A percentile compares a stretch with the other conserved stretches of the same genome.
phyloP scores from a whole-genome alignment of 2,888 invertebrate species.

The Bhutanitis thaidina region DNA sequence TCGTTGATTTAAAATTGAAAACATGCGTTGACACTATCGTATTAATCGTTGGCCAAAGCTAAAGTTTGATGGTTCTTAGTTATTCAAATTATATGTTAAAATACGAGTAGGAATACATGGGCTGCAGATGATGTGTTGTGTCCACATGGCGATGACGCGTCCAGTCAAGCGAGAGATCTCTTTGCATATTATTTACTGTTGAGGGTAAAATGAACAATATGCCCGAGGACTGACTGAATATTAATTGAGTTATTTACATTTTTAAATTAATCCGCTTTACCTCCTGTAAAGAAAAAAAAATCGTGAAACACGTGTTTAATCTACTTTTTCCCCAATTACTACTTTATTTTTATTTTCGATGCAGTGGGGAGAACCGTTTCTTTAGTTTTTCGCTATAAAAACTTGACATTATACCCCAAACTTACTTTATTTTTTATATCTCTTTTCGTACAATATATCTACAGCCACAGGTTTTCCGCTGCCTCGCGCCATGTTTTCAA shows the following conservation, averaged over 20 bases:
- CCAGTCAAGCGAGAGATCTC: not conserved
- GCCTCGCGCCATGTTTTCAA: conserved; percentile 59
- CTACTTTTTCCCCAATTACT: too few species aligned
- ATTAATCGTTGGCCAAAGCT: too few species aligned
- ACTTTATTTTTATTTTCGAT: too few species aligned
- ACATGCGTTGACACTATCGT: too few species aligned
- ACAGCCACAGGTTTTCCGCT: conserved; percentile 46
- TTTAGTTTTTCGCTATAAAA: too few species aligned
- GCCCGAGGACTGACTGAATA: conserved; percentile 11
- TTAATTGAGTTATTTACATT: conserved; percentile 17
- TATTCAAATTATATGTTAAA: conserved; percentile 12
- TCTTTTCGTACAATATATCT: conserved; percentile 1
- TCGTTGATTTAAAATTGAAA: too few species aligned
- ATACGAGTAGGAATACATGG: not conserved
- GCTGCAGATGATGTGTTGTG: not conserved
- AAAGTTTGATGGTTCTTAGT: too few species aligned
- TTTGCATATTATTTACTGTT: conserved; percentile 6
- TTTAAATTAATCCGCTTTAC: conserved; percentile 6
- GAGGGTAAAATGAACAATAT: conserved; percentile 1
- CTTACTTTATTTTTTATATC: not conserved
- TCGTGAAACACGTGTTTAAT: too few species aligned
- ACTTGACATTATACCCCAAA: too few species aligned
- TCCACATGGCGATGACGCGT: not conserved
- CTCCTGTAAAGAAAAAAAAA: too few species aligned
- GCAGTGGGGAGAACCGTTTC: too few species aligned